phyloP scores from a whole-genome alignment of 1,140 invertebrate genomes.

The Brachionus paranguensis region DNA sequence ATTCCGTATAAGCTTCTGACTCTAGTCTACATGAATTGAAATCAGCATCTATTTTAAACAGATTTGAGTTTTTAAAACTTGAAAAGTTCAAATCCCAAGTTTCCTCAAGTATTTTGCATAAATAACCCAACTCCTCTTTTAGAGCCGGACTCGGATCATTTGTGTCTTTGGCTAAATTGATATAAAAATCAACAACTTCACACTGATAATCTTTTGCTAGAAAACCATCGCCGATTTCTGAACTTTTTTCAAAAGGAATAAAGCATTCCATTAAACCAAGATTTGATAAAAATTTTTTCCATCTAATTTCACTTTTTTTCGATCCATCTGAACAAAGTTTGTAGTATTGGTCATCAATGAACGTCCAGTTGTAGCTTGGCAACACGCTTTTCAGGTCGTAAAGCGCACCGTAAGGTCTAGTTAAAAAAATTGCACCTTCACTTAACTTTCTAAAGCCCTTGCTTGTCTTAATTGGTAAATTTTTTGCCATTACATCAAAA shows the following conservation, averaged over 20 bases:
- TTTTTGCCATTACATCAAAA: background rate
- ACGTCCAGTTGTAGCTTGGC: background rate
- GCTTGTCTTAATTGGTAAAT: conserved; percentile 18
- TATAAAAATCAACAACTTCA: background rate
- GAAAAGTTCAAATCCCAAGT: conserved; percentile 6
- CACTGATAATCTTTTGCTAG: background rate
- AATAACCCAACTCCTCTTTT: background rate
- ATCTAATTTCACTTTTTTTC: background rate
- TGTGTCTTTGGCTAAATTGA: background rate
- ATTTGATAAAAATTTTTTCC: conserved; percentile 10
- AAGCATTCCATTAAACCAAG: background rate
- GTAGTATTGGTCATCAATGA: background rate
- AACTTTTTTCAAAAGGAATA: background rate
- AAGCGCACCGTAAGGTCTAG: background rate
- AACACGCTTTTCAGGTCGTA: background rate
- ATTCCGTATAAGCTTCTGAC: background rate
- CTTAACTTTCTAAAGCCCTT: background rate
- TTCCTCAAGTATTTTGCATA: background rate
- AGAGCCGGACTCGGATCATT: background rate
- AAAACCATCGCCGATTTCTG: background rate
- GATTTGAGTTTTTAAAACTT: background rate
- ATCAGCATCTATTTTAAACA: background rate
- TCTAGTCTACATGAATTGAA: background rate
- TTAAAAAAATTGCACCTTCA: background rate
- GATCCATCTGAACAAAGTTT: background rate